phyloP scores from a whole-genome alignment of 2,113 vertebrate genomes.

The Sceloporus tristichus region DNA sequence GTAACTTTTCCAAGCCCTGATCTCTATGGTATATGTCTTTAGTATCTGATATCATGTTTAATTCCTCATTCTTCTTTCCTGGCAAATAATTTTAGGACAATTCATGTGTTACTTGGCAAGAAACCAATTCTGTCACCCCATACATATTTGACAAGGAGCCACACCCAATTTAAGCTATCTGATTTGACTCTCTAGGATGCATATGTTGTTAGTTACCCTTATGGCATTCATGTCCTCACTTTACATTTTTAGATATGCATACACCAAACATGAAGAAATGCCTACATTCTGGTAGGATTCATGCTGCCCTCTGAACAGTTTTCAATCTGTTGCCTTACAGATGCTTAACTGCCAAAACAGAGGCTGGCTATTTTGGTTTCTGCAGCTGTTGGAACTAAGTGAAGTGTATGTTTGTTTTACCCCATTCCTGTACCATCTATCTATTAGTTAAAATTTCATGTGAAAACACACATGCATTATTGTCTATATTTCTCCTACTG shows the following conservation, averaged over 20 bases:
- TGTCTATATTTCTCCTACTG: too few relatives aligned
- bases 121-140: too few relatives aligned
- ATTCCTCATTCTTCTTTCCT: not conserved
- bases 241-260: not conserved
- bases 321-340: not conserved
- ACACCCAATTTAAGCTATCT: not conserved
- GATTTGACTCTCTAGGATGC: not conserved
- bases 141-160: not conserved
- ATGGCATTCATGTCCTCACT: not conserved
- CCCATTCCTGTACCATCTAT: too few relatives aligned
- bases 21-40: not conserved
- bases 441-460: too few relatives aligned
- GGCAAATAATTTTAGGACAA: not conserved
- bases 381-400: too few relatives aligned
- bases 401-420: too few relatives aligned
- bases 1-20: too few relatives aligned
- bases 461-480: too few relatives aligned
- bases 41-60: not conserved
- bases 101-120: not conserved
- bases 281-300: too few relatives aligned
- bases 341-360: not conserved
- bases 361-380: not conserved
- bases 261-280: too few relatives aligned
- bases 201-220: not conserved
- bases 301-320: too few relatives aligned